phyloP scores from a whole-genome alignment of 1,140 invertebrate species.

The Bombus confusus region DNA sequence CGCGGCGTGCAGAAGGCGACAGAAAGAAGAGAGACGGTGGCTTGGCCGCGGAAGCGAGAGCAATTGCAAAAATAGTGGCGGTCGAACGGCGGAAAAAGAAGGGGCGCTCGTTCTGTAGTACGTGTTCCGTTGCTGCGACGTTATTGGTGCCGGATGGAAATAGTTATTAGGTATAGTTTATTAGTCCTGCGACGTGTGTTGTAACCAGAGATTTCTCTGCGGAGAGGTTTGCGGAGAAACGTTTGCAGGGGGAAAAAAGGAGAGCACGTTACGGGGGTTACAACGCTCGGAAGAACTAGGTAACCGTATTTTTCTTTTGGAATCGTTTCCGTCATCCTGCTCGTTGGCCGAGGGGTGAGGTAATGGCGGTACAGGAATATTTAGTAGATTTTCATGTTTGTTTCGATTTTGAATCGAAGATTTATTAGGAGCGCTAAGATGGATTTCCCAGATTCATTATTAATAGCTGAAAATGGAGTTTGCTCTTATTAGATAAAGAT shows the following conservation, averaged over 20 bases:
- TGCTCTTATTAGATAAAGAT: background rate
- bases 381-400: background rate
- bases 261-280: background rate
- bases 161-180: slow-evolving; percentile 52
- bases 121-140: slow-evolving; percentile 12
- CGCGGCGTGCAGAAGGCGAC: slow-evolving; percentile 21
- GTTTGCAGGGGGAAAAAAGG: background rate
- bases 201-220: slow-evolving; percentile 7
- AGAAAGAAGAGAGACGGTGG: slow-evolving; percentile 9
- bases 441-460: background rate
- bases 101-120: slow-evolving; percentile 1
- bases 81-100: slow-evolving; percentile 20
- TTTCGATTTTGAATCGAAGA: slow-evolving; percentile 4
- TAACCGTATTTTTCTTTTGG: background rate
- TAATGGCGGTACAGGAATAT: background rate
- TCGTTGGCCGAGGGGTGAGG: background rate
- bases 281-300: background rate
- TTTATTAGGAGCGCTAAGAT: background rate
- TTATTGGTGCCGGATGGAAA: slow-evolving; percentile 33
- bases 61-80: slow-evolving; percentile 44
- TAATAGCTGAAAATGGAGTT: background rate
- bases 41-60: slow-evolving; percentile 48
- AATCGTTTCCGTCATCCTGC: background rate
- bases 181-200: slow-evolving; percentile 19
- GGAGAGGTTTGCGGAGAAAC: background rate